phyloP scores from a whole-genome alignment of 2,888 invertebrate genomes.

The Hoplodrina blanda region DNA sequence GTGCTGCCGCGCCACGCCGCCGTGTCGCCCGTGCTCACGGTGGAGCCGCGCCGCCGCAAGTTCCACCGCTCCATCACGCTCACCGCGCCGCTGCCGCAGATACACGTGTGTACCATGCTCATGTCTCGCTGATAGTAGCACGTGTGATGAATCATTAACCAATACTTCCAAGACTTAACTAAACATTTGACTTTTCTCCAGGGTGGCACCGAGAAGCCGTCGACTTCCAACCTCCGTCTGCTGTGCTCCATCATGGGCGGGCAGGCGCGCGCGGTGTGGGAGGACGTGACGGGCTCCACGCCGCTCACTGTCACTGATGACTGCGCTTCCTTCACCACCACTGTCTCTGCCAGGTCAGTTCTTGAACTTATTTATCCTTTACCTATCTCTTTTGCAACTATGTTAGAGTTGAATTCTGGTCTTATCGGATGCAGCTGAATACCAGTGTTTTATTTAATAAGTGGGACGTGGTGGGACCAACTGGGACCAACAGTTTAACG shows the following conservation, averaged over 20 bases:
- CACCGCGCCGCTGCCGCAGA: conserved; percentile 96
- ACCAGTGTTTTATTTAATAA: no score
- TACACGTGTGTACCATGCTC: conserved; percentile 61
- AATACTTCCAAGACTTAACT: no score
- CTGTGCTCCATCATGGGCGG: conserved; percentile 99
- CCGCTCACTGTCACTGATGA: conserved; percentile 99
- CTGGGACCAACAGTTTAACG: no score
- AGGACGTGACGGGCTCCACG: conserved; percentile 99
- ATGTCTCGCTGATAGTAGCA: no score
- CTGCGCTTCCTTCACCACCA: conserved; percentile 99
- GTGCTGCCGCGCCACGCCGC: conserved; percentile 98
- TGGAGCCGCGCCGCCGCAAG: conserved; percentile 98
- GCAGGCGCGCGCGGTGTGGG: conserved; percentile 99
- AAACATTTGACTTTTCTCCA: conserved; percentile 40
- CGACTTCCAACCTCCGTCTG: conserved; percentile 93
- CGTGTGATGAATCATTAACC: no score
- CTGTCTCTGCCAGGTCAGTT: conserved; percentile 95
- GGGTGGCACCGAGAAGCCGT: conserved; percentile 79
- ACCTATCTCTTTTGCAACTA: no score
- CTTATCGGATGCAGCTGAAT: no score
- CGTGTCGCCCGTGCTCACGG: conserved; percentile 99
- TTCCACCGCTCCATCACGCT: conserved; percentile 99
- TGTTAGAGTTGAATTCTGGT: no score
- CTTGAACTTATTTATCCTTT: no score
- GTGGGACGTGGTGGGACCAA: no score